Conservation (phyloP, 2,113 vertebrate genomes). For the Bagarius yarrelli region DNA sequence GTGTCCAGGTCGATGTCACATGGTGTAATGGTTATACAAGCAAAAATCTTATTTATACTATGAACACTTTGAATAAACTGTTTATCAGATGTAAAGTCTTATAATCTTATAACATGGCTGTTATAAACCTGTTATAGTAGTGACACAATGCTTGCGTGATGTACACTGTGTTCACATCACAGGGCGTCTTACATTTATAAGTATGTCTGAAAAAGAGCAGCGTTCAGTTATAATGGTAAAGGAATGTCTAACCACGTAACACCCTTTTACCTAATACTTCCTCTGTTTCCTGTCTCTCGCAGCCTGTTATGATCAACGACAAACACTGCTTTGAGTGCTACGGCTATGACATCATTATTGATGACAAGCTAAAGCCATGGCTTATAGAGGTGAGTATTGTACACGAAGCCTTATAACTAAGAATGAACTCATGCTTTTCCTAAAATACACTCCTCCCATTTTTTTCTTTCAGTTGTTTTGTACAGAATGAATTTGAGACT, state of each 20-base stretch:
- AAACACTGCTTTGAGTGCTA: conserved; percentile 99
- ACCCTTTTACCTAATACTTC: neutral
- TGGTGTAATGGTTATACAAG: neutral
- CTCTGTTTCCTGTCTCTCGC: neutral
- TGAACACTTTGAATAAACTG: neutral
- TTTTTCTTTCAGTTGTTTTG: too few species aligned
- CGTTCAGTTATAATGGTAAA: neutral
- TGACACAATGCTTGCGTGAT: neutral
- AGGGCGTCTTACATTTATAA: neutral
- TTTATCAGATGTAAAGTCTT: neutral
- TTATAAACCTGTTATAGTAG: neutral
- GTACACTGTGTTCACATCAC: neutral
- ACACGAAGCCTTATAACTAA: neutral
- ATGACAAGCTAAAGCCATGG: conserved; percentile 96
- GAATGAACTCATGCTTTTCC: neutral
- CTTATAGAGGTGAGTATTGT: conserved; percentile 86
- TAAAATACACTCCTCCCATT: neutral
- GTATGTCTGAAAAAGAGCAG: neutral
- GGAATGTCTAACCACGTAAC: neutral
- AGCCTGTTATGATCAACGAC: conserved; percentile 99
- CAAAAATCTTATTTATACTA: neutral
- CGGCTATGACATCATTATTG: conserved; percentile 98
- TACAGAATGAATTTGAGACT: too few species aligned
- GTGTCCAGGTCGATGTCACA: neutral
- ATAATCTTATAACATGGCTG: neutral